Conservation (phyloP, 2,888 invertebrate species). For the Ochlodes sylvanus region DNA sequence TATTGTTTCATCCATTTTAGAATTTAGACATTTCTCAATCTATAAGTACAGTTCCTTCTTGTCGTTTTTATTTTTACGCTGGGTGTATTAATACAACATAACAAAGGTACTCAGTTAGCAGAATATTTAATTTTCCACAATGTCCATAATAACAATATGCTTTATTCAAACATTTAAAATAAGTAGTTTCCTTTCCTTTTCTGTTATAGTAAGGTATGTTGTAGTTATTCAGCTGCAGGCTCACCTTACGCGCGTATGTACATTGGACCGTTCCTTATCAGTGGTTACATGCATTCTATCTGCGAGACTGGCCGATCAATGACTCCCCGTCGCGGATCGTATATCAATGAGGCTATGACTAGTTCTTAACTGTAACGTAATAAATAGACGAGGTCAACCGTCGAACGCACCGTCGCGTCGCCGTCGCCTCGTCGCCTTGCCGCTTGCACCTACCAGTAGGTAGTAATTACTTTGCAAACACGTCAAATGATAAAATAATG, state of each 20-base stretch:
- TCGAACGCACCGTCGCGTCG: slow-evolving; percentile 13
- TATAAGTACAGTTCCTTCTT: too few species aligned
- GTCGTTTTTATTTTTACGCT: too few species aligned
- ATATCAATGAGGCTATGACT: slow-evolving; percentile 35
- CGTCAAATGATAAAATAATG: background rate
- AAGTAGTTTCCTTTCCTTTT: background rate
- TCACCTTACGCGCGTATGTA: slow-evolving; percentile 13
- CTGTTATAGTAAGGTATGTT: background rate
- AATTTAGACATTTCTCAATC: too few species aligned
- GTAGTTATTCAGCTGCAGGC: background rate
- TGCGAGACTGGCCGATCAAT: slow-evolving; percentile 33
- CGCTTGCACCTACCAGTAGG: background rate
- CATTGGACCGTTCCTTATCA: slow-evolving; percentile 31
- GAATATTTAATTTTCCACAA: too few species aligned
- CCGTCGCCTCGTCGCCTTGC: background rate
- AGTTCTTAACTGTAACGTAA: slow-evolving; percentile 35
- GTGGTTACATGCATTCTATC: slow-evolving; percentile 31
- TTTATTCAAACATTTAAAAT: background rate
- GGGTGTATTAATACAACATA: too few species aligned
- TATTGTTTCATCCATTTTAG: too few species aligned
- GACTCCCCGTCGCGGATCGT: slow-evolving; percentile 34
- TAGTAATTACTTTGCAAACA: slow-evolving; percentile 8
- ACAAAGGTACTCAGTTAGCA: too few species aligned
- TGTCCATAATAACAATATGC: too few species aligned
- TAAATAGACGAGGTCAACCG: slow-evolving; percentile 33